These are phyloP conservation scores for Dascillus cervinus DNA, from an alignment of 2,888 invertebrate genomes.

Conservation along the genomic window DNA sequence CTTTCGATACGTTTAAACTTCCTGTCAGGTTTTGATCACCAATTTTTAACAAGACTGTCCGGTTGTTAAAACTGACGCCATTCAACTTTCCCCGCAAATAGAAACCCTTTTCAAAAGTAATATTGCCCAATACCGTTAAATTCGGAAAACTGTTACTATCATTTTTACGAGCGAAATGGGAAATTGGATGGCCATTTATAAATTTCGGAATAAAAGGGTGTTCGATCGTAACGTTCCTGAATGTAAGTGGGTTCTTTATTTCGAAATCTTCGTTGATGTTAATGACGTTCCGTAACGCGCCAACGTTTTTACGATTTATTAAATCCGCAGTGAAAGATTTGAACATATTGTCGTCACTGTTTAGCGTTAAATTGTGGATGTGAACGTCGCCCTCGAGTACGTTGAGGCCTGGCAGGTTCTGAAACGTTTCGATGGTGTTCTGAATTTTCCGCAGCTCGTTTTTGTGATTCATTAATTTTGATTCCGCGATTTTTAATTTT, in stretches of 20 bases:
- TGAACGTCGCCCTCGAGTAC: constrained; percentile 22
- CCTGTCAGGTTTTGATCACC: constrained; percentile 37
- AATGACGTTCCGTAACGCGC: constrained; percentile 24
- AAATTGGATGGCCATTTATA: constrained; percentile 29
- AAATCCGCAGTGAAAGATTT: constrained; percentile 22
- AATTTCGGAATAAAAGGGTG: constrained; percentile 20
- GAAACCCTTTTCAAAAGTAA: constrained; percentile 26
- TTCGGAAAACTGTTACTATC: constrained; percentile 22
- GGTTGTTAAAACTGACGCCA: constrained; percentile 26
- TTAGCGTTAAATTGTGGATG: constrained; percentile 26
- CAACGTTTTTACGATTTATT: constrained; percentile 28
- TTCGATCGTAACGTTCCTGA: constrained; percentile 29
- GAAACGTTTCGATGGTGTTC: no score
- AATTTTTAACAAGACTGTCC: constrained; percentile 29
- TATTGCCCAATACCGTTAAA: constrained; percentile 30
- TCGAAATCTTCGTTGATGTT: constrained; percentile 25
- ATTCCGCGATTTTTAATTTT: no score
- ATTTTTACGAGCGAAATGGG: constrained; percentile 24
- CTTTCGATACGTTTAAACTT: constrained; percentile 23
- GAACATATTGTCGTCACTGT: constrained; percentile 22
- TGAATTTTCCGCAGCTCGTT: no score
- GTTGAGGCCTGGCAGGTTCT: constrained; percentile 6
- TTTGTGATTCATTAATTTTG: no score
- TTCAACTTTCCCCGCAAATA: constrained; percentile 29
- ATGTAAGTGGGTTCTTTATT: constrained; percentile 21